These are phyloP conservation scores for Drosophila neutralis DNA, from an alignment of 2,888 invertebrate genomes.

Conservation along the genomic window DNA sequence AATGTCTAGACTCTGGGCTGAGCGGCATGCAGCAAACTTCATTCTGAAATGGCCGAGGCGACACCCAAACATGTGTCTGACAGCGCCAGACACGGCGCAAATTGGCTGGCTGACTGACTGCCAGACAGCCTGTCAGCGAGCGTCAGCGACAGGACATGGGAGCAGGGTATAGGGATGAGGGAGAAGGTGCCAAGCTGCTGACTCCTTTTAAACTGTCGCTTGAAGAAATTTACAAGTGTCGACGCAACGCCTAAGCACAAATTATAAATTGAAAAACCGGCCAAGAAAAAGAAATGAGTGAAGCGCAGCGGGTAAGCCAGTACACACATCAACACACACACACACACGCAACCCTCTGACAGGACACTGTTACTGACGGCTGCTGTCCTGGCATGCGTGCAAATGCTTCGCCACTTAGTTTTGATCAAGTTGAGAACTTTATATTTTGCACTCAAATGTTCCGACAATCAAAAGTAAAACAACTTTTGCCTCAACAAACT, in stretches of 20 bases:
- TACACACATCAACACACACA: background rate
- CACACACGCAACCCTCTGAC: conserved; percentile 30
- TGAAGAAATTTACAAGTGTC: conserved; percentile 43
- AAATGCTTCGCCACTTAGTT: conserved; percentile 73
- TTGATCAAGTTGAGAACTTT: conserved; percentile 68
- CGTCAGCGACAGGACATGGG: conserved; percentile 35
- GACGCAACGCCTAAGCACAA: conserved; percentile 45
- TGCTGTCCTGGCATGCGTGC: conserved; percentile 62
- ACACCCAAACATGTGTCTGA: conserved; percentile 57
- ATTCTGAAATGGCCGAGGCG: conserved; percentile 1
- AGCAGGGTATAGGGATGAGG: too few species aligned
- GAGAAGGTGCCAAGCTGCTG: conserved; percentile 25
- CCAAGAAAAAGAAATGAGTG: background rate
- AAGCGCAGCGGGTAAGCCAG: background rate
- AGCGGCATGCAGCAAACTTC: conserved; percentile 16
- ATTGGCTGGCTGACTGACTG: conserved; percentile 26
- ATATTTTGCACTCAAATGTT: conserved; percentile 71
- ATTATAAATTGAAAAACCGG: conserved; percentile 62
- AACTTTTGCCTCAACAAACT: conserved; percentile 52
- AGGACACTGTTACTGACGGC: conserved; percentile 40
- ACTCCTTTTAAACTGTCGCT: conserved; percentile 63
- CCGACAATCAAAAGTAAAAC: conserved; percentile 72
- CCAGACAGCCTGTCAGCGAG: conserved; percentile 42
- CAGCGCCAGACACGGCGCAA: conserved; percentile 52
- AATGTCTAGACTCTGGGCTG: conserved; percentile 69